Base-by-base conservation (phyloP, 2,888 invertebrate species). In the Spicauda simplicius region DNA sequence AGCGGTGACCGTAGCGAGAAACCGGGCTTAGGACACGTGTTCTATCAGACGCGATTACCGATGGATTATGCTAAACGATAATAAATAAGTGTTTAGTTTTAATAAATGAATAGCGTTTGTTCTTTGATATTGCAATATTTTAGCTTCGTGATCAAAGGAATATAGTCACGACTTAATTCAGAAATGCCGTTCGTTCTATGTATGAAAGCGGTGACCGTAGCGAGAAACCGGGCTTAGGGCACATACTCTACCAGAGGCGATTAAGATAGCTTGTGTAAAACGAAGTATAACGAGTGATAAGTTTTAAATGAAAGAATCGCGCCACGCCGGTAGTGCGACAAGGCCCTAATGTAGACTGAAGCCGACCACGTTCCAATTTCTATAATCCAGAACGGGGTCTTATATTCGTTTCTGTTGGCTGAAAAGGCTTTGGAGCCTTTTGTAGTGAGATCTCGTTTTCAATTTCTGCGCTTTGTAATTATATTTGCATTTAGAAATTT, bases 311-410 rank as follows among this genome's bases (percentile, higher is more conserved):
- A n/a, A n/a, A n/a, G n/a, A n/a, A n/a, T n/a, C 1, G 37, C 4
- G 11, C 37, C 12, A 10, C 25, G 45, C 48, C 25, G 4, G 11
- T 16, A 48, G 58, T 59, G 2, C 11, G 25, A 59, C 20, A n/a
- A 45, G 14, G n/a, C 7, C 25, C 6, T 33, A 50, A 18, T n/a
- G 45, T 45, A 18, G 45, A 25, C 56, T 56, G 30, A 56, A 64
- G 8, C 56, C 48, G 48, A 48, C 30, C 48, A 64, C 56, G 63
- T 64, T 50, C 63, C 56, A 64, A 56, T 64, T 63, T 55, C 48
- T 60, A 50, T 55, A 56, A 56, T 56, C 30, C 33, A 56, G 52
- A 50, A 33, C 45, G 48, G 45, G 63, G 55, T 56, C 55, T 55
- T 55, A 20, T 33, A 45, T 64, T 64, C 55, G 63, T 48, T 64